Percentiles rank a stretch among this genome's conserved stretches.
These are phyloP conservation scores for Bombus superbus DNA, from an alignment of 1,140 invertebrate species.

Conservation along the genomic window DNA sequence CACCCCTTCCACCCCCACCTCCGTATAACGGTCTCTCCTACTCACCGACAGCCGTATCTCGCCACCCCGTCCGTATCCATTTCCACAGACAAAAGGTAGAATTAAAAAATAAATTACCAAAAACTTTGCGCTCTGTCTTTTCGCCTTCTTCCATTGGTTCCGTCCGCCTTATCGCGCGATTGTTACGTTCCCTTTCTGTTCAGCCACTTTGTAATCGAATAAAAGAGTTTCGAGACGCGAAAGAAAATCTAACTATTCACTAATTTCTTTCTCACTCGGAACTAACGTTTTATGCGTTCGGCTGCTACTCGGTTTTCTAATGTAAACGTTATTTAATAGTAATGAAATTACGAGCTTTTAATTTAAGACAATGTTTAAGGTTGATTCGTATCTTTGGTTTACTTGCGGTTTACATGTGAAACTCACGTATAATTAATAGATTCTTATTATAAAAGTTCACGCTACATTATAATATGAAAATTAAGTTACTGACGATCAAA, in stretches of 20 bases:
- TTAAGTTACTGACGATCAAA: too few species aligned
- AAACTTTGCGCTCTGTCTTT: conserved; percentile 25
- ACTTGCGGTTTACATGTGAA: too few species aligned
- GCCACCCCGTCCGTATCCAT: conserved; percentile 41
- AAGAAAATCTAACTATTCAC: neutral
- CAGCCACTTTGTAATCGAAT: neutral
- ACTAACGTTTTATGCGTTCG: neutral
- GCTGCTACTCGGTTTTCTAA: neutral
- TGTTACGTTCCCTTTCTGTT: neutral
- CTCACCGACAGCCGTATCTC: conserved; percentile 50
- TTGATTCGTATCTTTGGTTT: too few species aligned
- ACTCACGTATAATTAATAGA: too few species aligned
- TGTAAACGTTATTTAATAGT: neutral
- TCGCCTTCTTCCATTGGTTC: conserved; percentile 15
- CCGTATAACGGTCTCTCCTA: conserved; percentile 56
- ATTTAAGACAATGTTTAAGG: too few species aligned
- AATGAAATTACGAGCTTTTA: too few species aligned
- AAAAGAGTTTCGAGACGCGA: neutral
- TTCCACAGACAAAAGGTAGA: conserved; percentile 68
- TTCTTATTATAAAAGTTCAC: too few species aligned
- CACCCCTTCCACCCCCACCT: conserved; percentile 61
- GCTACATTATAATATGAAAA: too few species aligned
- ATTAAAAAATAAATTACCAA: conserved; percentile 76
- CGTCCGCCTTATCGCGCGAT: conserved; percentile 1
- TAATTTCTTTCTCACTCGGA: neutral